Evolutionary conservation across 2,888 invertebrate genomes (phyloP), one percentile per base, ranked within the genome.

Genomic region (Mactromeris polynyma): DNA sequence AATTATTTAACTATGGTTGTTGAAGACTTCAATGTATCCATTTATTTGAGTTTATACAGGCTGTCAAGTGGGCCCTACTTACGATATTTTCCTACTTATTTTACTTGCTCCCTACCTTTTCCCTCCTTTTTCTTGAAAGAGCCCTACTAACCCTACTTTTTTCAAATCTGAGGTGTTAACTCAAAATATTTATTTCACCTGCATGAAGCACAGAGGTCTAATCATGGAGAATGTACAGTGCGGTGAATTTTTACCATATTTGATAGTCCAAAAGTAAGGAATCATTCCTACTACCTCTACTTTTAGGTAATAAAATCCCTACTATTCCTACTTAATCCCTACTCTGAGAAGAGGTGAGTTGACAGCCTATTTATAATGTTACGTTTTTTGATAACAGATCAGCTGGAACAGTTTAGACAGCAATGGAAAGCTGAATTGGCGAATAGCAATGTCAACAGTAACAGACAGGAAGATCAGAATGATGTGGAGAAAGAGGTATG

Each of bases 361-460:
- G 6, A 17, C 7, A n/a, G n/a, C n/a, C n/a, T n/a, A n/a, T 51
- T 7, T 31, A 31, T 51, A 2, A 51, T 46, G 26, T 80, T 26
- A 26, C 42, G 33, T 64, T 17, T 82, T 82, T 31, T 36, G 1
- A 31, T 19, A 19, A 73, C 46, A 81, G 89, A 82, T 77, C 94
- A 95, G 92, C 90, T 96, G 86, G 94, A 94, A 40, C 87, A 94
- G 42, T 96, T 96, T 93, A 94, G 96, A 36, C 89, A 93, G 36
- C 95, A 95, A 80, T 96, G 96, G 96, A 93, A 95, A 81, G 89
- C 93, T 19, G 96, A 96, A 80, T 77, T 93, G 38, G 81, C 58
- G 33, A 58, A 81, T 26, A 64, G 81, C 31, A 51, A 78, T 19
- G 1, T 58, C 31, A 54, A 38, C 42, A 54, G 9, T 46, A 36